Evolutionary conservation across 2,888 invertebrate species (phyloP), one percentile per base, ranked within the genome.

Genomic region (Scaptomyza polygonia): DNA sequence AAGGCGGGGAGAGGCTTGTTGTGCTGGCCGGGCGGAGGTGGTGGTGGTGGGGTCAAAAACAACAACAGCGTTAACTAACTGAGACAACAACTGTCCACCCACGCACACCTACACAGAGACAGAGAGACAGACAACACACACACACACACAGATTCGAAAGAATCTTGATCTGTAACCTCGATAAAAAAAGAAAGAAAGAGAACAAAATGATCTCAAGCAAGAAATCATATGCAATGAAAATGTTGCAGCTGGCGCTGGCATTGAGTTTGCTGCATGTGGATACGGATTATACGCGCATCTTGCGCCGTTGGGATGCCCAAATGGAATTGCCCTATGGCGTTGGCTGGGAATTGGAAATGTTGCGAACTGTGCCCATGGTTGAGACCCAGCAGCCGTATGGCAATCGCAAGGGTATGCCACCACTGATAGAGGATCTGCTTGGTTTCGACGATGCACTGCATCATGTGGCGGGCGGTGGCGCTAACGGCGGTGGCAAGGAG

Each of bases 181-280:
- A 56, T 16, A 4, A 5, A 34, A 34, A n/a, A 34, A 16, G 9
- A 9, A 16, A 39, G 9, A 34, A 5, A 2, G 5, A 5, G n/a
- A 34, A 16, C 29, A 77, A 88, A 88, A 97, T 97, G 96, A 93
- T 96, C 92, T 95, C 95, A 83, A 92, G 96, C 83, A 97, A 97
- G 92, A 97, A 97, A 91, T 92, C 96, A 47, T 96, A 96, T 87
- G 94, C 96, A 52, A 96, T 96, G 90, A 96, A 97, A 93, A 93
- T 97, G 86, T 92, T 97, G 73, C 95, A 97, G 91, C 92, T 97
- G 79, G 95, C 97, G 78, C 91, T 98, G 90, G 93, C 97, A 77
- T 92, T 97, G 85, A 95, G 97, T 91, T 93, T 97, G 74, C 91
- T 97, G 56, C 94, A 96, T 80, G 95, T 95, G 12, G 95, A 96